Evolutionary conservation across 2,888 invertebrate species (phyloP).

Genomic region (Rhamphomyia laevipes): DNA sequence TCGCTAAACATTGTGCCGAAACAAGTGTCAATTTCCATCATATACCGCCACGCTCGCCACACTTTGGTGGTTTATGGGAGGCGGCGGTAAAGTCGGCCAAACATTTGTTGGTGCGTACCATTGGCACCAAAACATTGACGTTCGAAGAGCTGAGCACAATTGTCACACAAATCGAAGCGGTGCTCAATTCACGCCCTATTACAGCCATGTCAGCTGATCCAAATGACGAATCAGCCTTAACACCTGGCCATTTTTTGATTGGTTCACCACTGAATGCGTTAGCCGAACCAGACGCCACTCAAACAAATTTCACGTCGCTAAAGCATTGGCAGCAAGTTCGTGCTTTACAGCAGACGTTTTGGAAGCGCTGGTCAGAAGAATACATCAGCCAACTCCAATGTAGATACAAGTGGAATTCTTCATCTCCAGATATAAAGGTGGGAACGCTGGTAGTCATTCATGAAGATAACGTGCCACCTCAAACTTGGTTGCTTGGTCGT

Average conservation of each 20-base stretch:
- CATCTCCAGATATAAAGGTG: not conserved
- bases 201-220: too few relatives aligned
- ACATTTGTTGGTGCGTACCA: too few relatives aligned
- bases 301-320: not conserved
- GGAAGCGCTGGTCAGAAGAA: constrained; percentile 6
- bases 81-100: too few relatives aligned
- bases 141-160: too few relatives aligned
- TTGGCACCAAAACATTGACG: too few relatives aligned
- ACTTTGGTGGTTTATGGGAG: too few relatives aligned
- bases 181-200: too few relatives aligned
- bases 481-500: constrained; percentile 8
- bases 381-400: constrained; percentile 5
- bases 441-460: constrained; percentile 4
- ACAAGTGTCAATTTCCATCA: too few relatives aligned
- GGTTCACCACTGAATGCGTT: not conserved
- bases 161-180: too few relatives aligned
- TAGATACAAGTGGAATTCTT: constrained; percentile 8
- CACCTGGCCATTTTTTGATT: not conserved
- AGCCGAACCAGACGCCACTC: not conserved
- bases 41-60: too few relatives aligned
- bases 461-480: constrained; percentile 8
- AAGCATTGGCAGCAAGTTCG: constrained; percentile 6
- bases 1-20: too few relatives aligned
- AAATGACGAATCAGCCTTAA: not conserved
- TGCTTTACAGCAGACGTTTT: constrained; percentile 7